Conservation (phyloP, 2,113 vertebrate species). For the Halcyon senegalensis region DNA sequence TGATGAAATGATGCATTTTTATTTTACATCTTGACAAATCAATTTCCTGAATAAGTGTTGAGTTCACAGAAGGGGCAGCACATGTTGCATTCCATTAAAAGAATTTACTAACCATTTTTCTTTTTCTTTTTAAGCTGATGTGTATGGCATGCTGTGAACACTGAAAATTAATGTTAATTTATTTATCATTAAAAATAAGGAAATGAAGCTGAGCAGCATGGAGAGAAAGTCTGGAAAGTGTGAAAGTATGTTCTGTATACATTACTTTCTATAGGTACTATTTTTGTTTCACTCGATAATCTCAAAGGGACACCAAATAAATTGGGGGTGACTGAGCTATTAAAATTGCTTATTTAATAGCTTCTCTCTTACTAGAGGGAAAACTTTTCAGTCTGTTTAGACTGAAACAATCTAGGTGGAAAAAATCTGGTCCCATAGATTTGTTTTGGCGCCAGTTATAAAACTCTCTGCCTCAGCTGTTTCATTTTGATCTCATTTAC, state of each 20-base stretch:
- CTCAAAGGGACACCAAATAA: constrained; percentile 65
- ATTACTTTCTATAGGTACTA: constrained; percentile 12
- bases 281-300: constrained; percentile 70
- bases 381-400: constrained; percentile 74
- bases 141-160: not conserved
- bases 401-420: constrained; percentile 76
- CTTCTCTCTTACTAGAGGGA: constrained; percentile 58
- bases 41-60: constrained; percentile 48
- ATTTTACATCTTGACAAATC: constrained; percentile 56
- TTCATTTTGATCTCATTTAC: constrained; percentile 71
- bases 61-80: constrained; percentile 46
- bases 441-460: constrained; percentile 66
- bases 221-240: constrained; percentile 23
- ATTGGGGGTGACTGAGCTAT: constrained; percentile 67
- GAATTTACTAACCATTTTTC: not conserved
- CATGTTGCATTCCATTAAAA: constrained; percentile 4
- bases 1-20: constrained; percentile 49
- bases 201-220: constrained; percentile 29
- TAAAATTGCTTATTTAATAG: constrained; percentile 73
- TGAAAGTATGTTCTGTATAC: constrained; percentile 39
- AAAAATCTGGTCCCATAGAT: constrained; percentile 68
- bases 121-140: not conserved
- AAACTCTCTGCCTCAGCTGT: constrained; percentile 61
- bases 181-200: constrained; percentile 53
- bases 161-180: constrained; percentile 51